Percentiles rank a stretch among this genome's conserved stretches.
Conservation (phyloP, 2,113 vertebrate species). For the Calyptomena viridis region DNA sequence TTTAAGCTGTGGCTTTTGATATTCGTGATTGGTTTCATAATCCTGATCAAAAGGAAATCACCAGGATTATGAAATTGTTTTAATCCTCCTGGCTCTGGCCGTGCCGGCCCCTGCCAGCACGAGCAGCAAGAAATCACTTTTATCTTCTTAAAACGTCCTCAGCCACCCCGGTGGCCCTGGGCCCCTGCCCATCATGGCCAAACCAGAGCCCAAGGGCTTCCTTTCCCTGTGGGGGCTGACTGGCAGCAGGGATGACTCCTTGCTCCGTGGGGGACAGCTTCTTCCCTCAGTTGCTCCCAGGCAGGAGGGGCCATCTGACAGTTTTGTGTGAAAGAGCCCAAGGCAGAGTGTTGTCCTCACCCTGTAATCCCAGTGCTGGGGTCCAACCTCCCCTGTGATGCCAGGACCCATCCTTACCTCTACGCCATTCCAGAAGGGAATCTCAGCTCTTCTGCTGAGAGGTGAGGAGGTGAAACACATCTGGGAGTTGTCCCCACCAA, state of each 20-base stretch:
- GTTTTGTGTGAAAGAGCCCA: not conserved
- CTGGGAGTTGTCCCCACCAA: not conserved
- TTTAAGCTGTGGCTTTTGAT: constrained; percentile 67
- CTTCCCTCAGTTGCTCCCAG: not conserved
- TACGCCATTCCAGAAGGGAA: fast-evolving
- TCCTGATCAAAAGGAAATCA: constrained; percentile 70
- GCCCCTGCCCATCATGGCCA: not conserved
- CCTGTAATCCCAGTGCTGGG: not conserved
- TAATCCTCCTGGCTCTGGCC: constrained; percentile 45
- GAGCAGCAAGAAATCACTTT: constrained; percentile 9
- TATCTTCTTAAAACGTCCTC: not conserved
- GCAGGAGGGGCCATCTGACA: not conserved
- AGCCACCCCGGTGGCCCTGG: not conserved
- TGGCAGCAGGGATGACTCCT: not conserved
- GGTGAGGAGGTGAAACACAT: not conserved
- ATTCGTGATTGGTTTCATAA: constrained; percentile 76
- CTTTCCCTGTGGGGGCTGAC: not conserved
- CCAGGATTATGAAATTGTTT: constrained; percentile 72
- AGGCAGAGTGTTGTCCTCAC: not conserved
- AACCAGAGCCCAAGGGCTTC: not conserved
- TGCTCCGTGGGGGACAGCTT: not conserved
- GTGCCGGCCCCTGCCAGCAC: not conserved
- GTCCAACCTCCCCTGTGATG: fast-evolving
- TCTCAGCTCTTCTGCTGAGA: not conserved
- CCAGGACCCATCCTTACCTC: not conserved